Conservation (phyloP, 2,113 vertebrate genomes). For the Microcebus murinus region DNA sequence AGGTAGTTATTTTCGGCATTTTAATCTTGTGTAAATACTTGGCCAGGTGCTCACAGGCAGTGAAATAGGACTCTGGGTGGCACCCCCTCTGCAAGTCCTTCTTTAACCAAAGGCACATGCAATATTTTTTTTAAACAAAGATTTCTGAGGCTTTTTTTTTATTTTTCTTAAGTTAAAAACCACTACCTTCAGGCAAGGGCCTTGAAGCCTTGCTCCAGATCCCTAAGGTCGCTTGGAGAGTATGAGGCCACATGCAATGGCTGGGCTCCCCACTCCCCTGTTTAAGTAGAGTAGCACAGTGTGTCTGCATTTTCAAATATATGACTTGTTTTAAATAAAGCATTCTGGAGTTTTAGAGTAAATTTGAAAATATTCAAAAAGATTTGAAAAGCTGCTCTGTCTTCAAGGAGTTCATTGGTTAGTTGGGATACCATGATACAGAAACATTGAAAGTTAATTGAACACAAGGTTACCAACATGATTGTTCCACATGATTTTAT, state of each 20-base stretch:
- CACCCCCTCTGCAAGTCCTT: background rate
- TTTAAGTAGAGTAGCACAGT: background rate
- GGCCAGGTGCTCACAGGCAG: background rate
- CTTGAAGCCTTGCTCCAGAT: background rate
- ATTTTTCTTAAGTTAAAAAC: background rate
- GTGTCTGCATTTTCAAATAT: background rate
- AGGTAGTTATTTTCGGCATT: background rate
- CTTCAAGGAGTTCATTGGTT: background rate
- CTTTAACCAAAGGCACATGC: background rate
- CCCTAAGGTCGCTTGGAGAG: background rate
- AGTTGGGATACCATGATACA: background rate
- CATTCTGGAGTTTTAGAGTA: background rate
- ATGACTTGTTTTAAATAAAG: background rate
- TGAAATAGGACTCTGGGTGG: background rate
- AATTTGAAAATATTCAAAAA: background rate
- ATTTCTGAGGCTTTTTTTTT: background rate
- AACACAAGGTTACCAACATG: background rate
- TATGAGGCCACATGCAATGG: rapidly evolving
- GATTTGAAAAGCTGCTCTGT: background rate
- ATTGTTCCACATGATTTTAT: background rate
- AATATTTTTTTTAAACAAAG: background rate
- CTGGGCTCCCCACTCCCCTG: rapidly evolving
- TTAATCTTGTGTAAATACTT: background rate
- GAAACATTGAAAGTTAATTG: background rate
- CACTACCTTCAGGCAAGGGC: background rate